Evolutionary conservation across 1,140 invertebrate species (phyloP), one percentile per base, ranked within the genome.

Genomic region (Nixonia krombeini): DNA sequence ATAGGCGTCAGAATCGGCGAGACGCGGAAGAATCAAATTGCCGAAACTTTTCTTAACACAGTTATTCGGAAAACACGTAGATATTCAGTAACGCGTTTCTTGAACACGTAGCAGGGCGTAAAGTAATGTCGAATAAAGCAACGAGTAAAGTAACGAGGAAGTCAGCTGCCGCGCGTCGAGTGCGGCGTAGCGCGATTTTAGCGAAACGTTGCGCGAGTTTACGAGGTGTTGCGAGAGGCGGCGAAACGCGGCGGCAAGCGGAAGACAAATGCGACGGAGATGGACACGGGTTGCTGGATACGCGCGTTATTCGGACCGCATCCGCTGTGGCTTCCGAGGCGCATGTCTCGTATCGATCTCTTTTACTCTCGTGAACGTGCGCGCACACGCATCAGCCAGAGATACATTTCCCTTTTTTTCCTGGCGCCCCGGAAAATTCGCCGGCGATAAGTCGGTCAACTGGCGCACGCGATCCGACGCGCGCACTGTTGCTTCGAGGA

Each of bases 231-330:
- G 29, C 29, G 3, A 10, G 33, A 10, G 33, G 33, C 5, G 33
- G 13, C 33, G 13, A 35, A 12, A 31, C 29, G 8, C 29, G 29
- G 8, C 29, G 13, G 13, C 13, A 12, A 35, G 33, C 29, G 7
- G 7, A 12, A 35, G 33, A 13, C 10, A 35, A 13, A 13, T 13
- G 13, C 13, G 13, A 13, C 12, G 12, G 33, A 35, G 33, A 35
- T 35, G 33, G 33, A 35, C 13, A 12, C 13, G 33, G 33, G 33
- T 35, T 35, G 33, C 33, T 35, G 33, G 33, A 35, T 35, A 13
- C 9, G 33, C 29, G 29, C 29, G 29, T 8, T 31, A 31, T 35
- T 35, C 33, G 33, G 33, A 35, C 33, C 33, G 9, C 33, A 35
- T 31, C 29, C 29, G 8, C 33, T 13, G 9, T 21, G 21, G n/a